Conservation (phyloP, 2,797 vertebrate species). For the Scleropages formosus region DNA sequence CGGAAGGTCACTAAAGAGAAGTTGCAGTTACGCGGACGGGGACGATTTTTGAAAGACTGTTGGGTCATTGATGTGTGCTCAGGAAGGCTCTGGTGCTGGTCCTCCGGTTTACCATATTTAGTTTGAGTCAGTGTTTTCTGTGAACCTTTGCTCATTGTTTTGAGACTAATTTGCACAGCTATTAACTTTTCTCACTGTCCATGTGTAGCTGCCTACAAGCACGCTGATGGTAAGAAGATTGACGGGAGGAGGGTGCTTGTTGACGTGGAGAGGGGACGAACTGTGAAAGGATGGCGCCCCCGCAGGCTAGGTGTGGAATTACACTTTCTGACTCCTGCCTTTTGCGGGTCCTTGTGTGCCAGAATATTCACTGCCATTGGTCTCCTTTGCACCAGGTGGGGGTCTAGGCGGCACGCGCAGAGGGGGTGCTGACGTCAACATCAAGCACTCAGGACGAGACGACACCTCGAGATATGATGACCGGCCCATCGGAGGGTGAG, state of each 20-base stretch:
- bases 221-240: slow-evolving; percentile 93
- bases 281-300: slow-evolving; percentile 89
- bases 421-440: slow-evolving; percentile 90
- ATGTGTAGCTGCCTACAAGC: slow-evolving; percentile 87
- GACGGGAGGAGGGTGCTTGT: slow-evolving; percentile 87
- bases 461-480: slow-evolving; percentile 78
- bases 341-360: background rate
- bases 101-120: too few species aligned
- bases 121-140: background rate
- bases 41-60: too few species aligned
- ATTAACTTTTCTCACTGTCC: slow-evolving; percentile 8
- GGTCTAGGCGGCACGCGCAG: slow-evolving; percentile 74
- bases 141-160: background rate
- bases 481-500: slow-evolving; percentile 54
- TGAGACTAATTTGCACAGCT: too few species aligned
- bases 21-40: too few species aligned
- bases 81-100: too few species aligned
- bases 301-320: slow-evolving; percentile 78
- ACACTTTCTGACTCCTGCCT: too few species aligned
- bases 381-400: slow-evolving; percentile 55
- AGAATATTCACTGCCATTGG: background rate
- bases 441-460: slow-evolving; percentile 87
- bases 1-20: too few species aligned
- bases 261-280: slow-evolving; percentile 88
- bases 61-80: too few species aligned